Percentiles rank a stretch among this genome's conserved stretches.
Conservation (phyloP, 1,140 invertebrate genomes). For the Gryllus bimaculatus region DNA sequence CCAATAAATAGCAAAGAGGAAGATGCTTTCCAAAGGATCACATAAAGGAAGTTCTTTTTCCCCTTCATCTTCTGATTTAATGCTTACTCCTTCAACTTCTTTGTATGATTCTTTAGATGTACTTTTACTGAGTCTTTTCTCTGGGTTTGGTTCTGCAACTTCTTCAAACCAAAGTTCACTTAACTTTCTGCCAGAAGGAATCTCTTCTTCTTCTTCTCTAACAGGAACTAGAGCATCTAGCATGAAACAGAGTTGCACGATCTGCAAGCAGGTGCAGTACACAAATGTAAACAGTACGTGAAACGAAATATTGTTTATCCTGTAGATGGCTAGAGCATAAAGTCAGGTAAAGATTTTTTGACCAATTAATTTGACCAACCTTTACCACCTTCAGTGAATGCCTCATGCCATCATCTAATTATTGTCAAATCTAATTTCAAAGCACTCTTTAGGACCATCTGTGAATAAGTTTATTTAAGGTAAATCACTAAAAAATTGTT, state of each 20-base stretch:
- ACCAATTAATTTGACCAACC: too few relatives aligned
- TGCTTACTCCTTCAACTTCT: constrained; percentile 14
- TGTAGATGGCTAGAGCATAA: too few relatives aligned
- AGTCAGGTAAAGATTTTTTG: too few relatives aligned
- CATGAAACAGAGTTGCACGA: constrained; percentile 69
- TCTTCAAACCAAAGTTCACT: neutral
- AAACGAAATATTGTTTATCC: too few relatives aligned
- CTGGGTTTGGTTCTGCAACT: neutral
- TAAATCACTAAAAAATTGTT: too few relatives aligned
- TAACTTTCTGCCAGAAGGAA: neutral
- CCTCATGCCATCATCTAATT: too few relatives aligned
- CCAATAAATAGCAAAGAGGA: constrained; percentile 69
- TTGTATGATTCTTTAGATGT: neutral
- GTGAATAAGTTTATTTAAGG: too few relatives aligned
- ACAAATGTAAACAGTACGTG: neutral
- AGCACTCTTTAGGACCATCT: too few relatives aligned
- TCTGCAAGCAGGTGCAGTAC: constrained; percentile 34
- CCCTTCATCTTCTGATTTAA: neutral
- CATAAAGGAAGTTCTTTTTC: neutral
- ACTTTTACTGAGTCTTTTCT: neutral
- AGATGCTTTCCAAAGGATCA: constrained; percentile 51
- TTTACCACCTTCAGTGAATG: too few relatives aligned
- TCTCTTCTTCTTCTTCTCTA: constrained; percentile 17
- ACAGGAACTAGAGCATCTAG: constrained; percentile 55
- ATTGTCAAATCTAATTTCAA: too few relatives aligned